These are phyloP conservation scores for Pterocles gutturalis DNA, from an alignment of 2,113 vertebrate genomes.

Conservation along the genomic window DNA sequence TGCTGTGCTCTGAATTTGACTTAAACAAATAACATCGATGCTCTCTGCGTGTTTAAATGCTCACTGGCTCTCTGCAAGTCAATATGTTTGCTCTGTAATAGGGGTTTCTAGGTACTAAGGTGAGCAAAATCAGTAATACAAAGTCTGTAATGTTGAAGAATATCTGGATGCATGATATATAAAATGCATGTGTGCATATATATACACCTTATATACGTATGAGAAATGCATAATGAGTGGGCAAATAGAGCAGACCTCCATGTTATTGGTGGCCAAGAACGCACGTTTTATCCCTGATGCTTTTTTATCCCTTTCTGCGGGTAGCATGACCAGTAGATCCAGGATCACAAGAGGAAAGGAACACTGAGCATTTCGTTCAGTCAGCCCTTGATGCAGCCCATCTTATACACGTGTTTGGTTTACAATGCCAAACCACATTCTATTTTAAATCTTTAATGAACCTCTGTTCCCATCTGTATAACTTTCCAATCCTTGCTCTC, in stretches of 20 bases:
- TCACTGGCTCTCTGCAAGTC: background rate
- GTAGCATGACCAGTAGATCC: background rate
- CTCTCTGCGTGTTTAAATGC: background rate
- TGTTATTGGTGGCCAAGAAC: background rate
- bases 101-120: background rate
- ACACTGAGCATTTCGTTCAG: slow-evolving; percentile 16
- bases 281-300: background rate
- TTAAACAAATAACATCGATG: background rate
- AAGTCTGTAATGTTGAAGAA: background rate
- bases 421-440: slow-evolving; percentile 63
- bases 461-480: slow-evolving; percentile 59
- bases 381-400: slow-evolving; percentile 36
- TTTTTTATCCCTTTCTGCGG: background rate
- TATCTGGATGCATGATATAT: background rate
- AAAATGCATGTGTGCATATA: background rate
- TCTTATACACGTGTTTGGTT: slow-evolving; percentile 51
- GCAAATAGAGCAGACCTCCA: background rate
- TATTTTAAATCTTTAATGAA: slow-evolving; percentile 71
- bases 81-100: background rate
- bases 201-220: background rate
- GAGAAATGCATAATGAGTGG: background rate
- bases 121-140: background rate
- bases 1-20: background rate
- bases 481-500: slow-evolving; percentile 47
- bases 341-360: slow-evolving; percentile 33